A percentile compares a stretch with the other conserved stretches of the same genome.
Evolutionary conservation across 1,140 invertebrate species (phyloP).

Genomic region (Proales similis): DNA sequence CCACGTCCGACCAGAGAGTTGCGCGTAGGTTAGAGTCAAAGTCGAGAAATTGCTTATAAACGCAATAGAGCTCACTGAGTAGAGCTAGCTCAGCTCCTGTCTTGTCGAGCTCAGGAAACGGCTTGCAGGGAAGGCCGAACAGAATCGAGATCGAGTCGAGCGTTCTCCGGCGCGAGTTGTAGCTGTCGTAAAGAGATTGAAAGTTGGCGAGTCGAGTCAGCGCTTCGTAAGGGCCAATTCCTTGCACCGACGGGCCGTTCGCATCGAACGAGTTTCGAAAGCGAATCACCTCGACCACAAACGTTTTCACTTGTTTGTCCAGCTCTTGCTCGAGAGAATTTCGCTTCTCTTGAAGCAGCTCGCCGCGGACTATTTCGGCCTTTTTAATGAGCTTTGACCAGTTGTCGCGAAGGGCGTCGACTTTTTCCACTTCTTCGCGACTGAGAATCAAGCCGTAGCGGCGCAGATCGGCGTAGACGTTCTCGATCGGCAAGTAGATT

Average conservation of each 20-base stretch:
- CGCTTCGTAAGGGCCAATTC: slow-evolving; percentile 49
- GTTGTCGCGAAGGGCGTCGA: slow-evolving; percentile 46
- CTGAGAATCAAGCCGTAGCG: slow-evolving; percentile 43
- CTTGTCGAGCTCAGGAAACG: slow-evolving; percentile 52
- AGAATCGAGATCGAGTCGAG: slow-evolving; percentile 52
- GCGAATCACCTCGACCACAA: slow-evolving; percentile 54
- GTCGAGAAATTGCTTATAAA: slow-evolving; percentile 51
- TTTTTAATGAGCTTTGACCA: slow-evolving; percentile 49
- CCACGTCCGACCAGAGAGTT: slow-evolving; percentile 51
- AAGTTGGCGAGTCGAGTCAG: slow-evolving; percentile 49
- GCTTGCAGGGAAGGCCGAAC: slow-evolving; percentile 50
- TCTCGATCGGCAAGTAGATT: slow-evolving; percentile 54
- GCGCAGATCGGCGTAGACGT: slow-evolving; percentile 48
- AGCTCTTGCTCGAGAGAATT: slow-evolving; percentile 52
- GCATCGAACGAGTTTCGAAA: slow-evolving; percentile 54
- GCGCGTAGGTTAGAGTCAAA: slow-evolving; percentile 51
- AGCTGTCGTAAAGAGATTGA: slow-evolving; percentile 46
- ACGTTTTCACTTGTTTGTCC: slow-evolving; percentile 54
- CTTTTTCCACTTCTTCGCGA: slow-evolving; percentile 49
- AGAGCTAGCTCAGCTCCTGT: slow-evolving; percentile 52
- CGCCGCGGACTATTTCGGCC: slow-evolving; percentile 47
- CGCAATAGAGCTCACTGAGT: slow-evolving; percentile 50
- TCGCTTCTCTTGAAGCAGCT: slow-evolving; percentile 49
- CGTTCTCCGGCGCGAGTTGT: slow-evolving; percentile 49
- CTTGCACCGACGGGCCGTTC: slow-evolving; percentile 50